phyloP scores from a whole-genome alignment of 2,113 vertebrate genomes.

The Colistium nudipinnis region DNA sequence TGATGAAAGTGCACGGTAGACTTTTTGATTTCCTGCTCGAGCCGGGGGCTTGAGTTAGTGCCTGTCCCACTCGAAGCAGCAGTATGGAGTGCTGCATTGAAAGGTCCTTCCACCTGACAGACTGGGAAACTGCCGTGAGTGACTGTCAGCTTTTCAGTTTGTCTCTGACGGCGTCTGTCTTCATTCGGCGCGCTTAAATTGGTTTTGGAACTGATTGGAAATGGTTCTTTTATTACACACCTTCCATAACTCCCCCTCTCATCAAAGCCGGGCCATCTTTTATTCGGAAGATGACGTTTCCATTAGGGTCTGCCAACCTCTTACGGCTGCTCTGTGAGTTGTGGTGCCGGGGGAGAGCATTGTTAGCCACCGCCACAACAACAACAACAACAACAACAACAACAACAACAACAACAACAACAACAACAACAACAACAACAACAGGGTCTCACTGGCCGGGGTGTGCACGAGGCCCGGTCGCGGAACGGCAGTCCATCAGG shows the following conservation, averaged over 20 bases:
- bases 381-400: no score
- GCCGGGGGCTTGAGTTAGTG: constrained; percentile 34
- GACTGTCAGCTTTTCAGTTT: constrained; percentile 64
- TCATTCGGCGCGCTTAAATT: constrained; percentile 73
- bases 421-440: constrained; percentile 52
- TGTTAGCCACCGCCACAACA: constrained; percentile 74
- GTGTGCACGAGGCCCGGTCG: constrained; percentile 28
- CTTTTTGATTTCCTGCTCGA: constrained; percentile 50
- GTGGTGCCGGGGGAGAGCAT: constrained; percentile 66
- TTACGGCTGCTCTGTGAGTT: constrained; percentile 78
- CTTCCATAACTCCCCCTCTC: constrained; percentile 73
- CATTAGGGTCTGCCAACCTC: constrained; percentile 80
- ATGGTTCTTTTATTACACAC: constrained; percentile 75
- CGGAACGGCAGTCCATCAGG: constrained; percentile 64
- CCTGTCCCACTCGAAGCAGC: constrained; percentile 40
- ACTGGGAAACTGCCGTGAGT: constrained; percentile 55
- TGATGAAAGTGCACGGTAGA: constrained; percentile 45
- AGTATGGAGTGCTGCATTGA: constrained; percentile 41
- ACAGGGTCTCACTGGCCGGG: constrained; percentile 48
- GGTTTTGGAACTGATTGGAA: constrained; percentile 73
- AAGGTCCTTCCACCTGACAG: constrained; percentile 58
- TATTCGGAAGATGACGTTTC: constrained; percentile 80
- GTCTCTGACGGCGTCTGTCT: constrained; percentile 73
- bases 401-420: constrained; percentile 53
- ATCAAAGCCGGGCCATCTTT: constrained; percentile 73